A percentile compares a stretch with the other conserved stretches of the same genome.
Evolutionary conservation across 2,797 vertebrate genomes (phyloP).

Genomic region (Sorex maritimensis): DNA sequence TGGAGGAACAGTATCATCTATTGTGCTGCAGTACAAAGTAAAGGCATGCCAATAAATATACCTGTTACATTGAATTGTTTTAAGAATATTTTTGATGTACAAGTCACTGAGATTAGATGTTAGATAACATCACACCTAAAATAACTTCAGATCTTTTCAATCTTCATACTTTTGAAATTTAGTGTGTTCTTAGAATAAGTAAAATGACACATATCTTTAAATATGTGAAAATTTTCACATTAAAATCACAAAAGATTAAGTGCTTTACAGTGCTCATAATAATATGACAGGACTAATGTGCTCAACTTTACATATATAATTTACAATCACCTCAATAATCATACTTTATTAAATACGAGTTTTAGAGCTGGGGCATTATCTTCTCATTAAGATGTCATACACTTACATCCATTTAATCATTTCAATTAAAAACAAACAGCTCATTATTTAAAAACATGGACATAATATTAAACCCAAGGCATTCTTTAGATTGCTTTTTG

Average conservation of each 20-base stretch:
- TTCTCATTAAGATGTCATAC: not conserved
- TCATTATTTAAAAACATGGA: not conserved
- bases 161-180: conserved; percentile 6
- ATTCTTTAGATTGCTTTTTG: not conserved
- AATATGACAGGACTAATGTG: not conserved
- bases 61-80: not conserved
- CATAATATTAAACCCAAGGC: not conserved
- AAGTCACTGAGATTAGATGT: not conserved
- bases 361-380: conserved; percentile 29
- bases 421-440: conserved; percentile 41
- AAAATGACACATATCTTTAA: not conserved
- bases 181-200: not conserved
- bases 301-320: conserved; percentile 43
- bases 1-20: not conserved
- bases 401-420: not conserved
- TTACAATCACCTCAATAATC: conserved; percentile 5
- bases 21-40: not conserved
- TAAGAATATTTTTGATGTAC: not conserved
- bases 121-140: not conserved
- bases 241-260: conserved; percentile 34
- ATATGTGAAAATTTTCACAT: conserved; percentile 28
- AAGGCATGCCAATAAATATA: not conserved
- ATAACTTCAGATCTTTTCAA: not conserved
- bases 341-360: not conserved
- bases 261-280: not conserved